These are phyloP conservation scores for Myotis myotis DNA, from an alignment of 2,797 vertebrate genomes.

Conservation along the genomic window DNA sequence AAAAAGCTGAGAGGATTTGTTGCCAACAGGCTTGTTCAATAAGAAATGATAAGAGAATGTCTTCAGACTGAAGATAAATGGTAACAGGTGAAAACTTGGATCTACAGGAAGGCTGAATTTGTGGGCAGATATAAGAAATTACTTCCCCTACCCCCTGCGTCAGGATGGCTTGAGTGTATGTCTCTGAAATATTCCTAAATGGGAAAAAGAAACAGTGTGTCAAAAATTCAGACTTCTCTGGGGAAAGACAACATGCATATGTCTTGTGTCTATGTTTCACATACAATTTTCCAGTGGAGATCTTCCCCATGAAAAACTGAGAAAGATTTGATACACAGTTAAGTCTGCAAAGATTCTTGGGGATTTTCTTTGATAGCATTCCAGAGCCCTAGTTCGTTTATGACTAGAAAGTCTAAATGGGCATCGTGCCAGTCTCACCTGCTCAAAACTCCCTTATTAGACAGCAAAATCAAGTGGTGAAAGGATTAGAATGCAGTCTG, in stretches of 20 bases:
- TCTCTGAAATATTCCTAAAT: not conserved
- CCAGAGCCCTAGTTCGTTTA: conserved; percentile 37
- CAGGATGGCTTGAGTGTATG: not conserved
- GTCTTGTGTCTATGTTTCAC: conserved; percentile 9
- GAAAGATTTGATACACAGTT: conserved; percentile 47
- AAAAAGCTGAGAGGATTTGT: not conserved
- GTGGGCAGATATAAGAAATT: not conserved
- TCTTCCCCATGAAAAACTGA: conserved; percentile 35
- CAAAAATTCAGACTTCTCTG: conserved; percentile 10
- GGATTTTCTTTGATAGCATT: conserved; percentile 30
- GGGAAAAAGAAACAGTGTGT: not conserved
- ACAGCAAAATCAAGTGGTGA: conserved; percentile 52
- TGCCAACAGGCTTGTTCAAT: not conserved
- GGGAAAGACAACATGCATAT: conserved; percentile 30
- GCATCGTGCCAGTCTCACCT: conserved; percentile 53
- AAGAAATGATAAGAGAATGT: not conserved
- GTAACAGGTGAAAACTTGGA: not conserved
- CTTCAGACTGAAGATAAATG: conserved; percentile 5
- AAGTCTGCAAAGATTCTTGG: conserved; percentile 38
- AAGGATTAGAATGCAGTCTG: conserved; percentile 58
- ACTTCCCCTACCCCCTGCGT: not conserved
- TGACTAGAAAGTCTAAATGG: conserved; percentile 53
- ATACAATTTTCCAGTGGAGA: conserved; percentile 37
- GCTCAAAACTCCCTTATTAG: conserved; percentile 52
- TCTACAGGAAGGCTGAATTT: not conserved